Evolutionary conservation across 2,888 invertebrate species (phyloP), one percentile per base, ranked within the genome.

Genomic region (Tetragonisca angustula): DNA sequence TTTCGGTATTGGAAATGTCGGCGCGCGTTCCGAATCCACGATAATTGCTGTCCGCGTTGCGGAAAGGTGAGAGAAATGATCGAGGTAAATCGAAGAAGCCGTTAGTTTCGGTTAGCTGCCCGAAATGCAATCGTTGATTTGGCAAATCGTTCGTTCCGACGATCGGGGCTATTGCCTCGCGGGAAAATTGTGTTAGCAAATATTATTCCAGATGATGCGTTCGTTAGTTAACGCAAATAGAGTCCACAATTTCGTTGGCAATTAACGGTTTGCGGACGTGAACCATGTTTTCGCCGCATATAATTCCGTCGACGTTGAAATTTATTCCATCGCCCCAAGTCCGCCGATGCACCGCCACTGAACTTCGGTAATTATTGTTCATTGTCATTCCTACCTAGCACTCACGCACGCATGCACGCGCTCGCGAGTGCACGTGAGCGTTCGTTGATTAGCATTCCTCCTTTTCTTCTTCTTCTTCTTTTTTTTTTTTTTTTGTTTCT

Each of bases 371-470:
- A 52, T 59, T 67, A 73, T 73, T 62, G 62, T 68, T 62, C 72
- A 32, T 68, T 68, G 80, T 81, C 81, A 36, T 52, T 61, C 24
- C 59, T 61, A 70, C 15, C 24, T 52, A 21, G 68, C 54, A 24
- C 36, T n/a, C 36, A 13, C 13, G 17, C 43, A 52, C 4, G 27
- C 24, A 27, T 5, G n/a, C n/a, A 59, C 24, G 56, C n/a, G 5
- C 56, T 59, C 15, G n/a, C 13, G 27, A 27, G 27, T 27, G 13
- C 13, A 13, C 56, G n/a, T 56, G 17, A 49, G 36, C 43, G n/a
- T 64, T 64, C 68, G n/a, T 15, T 24, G 61, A 72, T 80, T 69
- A 69, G 61, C 62, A 56, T 81, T 43, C 9, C 43, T 43, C 9
- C 32, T 32, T 32, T 32, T 32, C 27, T 27, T 27, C 27, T 36